Base-by-base conservation (phyloP, 2,797 vertebrate species). In the Sitta carolinensis region DNA sequence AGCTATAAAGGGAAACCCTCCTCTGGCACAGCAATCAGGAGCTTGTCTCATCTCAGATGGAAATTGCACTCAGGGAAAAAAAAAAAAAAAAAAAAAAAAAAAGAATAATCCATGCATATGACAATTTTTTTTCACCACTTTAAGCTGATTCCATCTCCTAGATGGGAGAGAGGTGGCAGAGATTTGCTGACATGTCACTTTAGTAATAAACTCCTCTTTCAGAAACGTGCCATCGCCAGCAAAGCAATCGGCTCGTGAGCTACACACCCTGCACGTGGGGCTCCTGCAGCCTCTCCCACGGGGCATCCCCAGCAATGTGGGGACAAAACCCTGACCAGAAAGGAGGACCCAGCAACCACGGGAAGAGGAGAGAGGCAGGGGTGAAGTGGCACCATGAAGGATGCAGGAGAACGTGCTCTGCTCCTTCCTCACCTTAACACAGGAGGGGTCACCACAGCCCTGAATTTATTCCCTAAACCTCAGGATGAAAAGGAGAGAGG, bases 151-250 rank as follows among this genome's bases (percentile, higher is more conserved):
- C 95, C 83, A 92, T 95, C 97, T 96, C 91, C 0, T 76, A 93
- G 89, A 95, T 95, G 95, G 93, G 85, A 95, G 69, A 92, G 93
- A 95, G 96, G 96, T 96, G 93, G 88, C 40, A 48, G 57, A 92
- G 93, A 97, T 96, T 95, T 97, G 96, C 96, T 97, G 96, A 96
- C 96, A 93, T 79, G 92, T 91, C 91, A 93, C 93, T 96, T 97
- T 67, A 67, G 91, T 95, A 96, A 95, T 94, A 93, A 95, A 95
- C 93, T 95, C 89, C 88, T 72, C 92, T 93, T 81, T 92, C 55
- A 84, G 10, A 91, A 95, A 88, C 54, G 62, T 90, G 94, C 93
- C 94, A 2, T 13, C 29, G 47, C 84, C 77, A 96, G 94, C 86
- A 81, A 78, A 96, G 91, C n/a, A 1, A 64, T n/a, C 38, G 13